Conservation (phyloP, 2,797 vertebrate genomes). For the Helarctos malayanus region DNA sequence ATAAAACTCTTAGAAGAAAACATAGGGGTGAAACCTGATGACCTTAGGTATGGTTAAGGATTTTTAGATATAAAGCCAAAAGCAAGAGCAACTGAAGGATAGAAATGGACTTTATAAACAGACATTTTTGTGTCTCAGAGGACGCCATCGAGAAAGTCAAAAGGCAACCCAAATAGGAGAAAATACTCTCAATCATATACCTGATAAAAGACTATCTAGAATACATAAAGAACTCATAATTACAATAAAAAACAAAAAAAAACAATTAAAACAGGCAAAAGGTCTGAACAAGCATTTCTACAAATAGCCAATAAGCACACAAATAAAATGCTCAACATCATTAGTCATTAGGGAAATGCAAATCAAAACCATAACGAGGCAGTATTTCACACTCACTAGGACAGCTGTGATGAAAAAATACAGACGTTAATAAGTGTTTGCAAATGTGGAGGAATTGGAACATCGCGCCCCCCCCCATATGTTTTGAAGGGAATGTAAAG, state of each 20-base stretch:
- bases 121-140: background rate
- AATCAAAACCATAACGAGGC: background rate
- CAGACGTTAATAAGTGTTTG: background rate
- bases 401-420: background rate
- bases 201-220: background rate
- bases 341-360: background rate
- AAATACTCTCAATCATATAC: background rate
- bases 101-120: background rate
- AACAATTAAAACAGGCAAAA: background rate
- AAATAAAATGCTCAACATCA: background rate
- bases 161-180: background rate
- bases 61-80: background rate
- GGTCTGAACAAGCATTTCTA: background rate
- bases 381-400: background rate
- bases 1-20: background rate
- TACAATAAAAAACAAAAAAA: background rate
- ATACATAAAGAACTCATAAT: background rate
- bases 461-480: background rate
- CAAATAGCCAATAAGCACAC: background rate
- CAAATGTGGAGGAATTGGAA: background rate
- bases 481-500: background rate
- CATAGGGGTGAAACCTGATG: background rate
- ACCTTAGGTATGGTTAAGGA: background rate
- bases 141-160: background rate
- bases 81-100: background rate